Evolutionary conservation across 2,888 invertebrate genomes (phyloP).

Genomic region (Eremobia ochroleuca): DNA sequence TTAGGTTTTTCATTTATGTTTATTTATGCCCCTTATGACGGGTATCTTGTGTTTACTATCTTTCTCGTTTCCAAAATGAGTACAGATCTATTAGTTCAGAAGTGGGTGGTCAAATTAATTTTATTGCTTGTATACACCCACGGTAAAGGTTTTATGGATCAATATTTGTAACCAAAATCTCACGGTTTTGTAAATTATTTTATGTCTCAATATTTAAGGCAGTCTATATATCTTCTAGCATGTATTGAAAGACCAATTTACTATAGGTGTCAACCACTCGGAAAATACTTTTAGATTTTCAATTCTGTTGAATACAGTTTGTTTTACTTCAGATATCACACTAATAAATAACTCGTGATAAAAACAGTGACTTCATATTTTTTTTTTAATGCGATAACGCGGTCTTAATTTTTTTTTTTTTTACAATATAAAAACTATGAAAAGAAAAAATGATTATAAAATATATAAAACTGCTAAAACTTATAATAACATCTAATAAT

Average conservation of each 20-base stretch:
- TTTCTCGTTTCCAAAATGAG: conserved; percentile 26
- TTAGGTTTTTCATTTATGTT: too few relatives aligned
- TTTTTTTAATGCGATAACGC: too few relatives aligned
- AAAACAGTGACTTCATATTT: background rate
- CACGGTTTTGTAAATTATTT: conserved; percentile 30
- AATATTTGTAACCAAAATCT: conserved; percentile 42
- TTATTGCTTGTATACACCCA: conserved; percentile 57
- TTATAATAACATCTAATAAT: too few relatives aligned
- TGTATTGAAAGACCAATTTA: conserved; percentile 6
- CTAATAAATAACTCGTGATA: background rate
- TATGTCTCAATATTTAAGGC: conserved; percentile 20
- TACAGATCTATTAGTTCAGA: conserved; percentile 46
- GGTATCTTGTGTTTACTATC: conserved; percentile 11
- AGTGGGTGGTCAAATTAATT: conserved; percentile 64
- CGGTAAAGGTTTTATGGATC: conserved; percentile 42
- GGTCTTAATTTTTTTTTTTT: too few relatives aligned
- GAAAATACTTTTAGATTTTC: background rate
- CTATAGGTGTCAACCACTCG: background rate
- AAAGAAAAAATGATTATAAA: too few relatives aligned
- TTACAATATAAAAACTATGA: too few relatives aligned
- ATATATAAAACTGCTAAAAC: too few relatives aligned
- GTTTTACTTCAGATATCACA: background rate
- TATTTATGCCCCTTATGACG: too few relatives aligned
- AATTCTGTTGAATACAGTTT: background rate
- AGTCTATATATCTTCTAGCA: background rate